phyloP scores from a whole-genome alignment of 2,888 invertebrate genomes.

The Nudaria mundana region DNA sequence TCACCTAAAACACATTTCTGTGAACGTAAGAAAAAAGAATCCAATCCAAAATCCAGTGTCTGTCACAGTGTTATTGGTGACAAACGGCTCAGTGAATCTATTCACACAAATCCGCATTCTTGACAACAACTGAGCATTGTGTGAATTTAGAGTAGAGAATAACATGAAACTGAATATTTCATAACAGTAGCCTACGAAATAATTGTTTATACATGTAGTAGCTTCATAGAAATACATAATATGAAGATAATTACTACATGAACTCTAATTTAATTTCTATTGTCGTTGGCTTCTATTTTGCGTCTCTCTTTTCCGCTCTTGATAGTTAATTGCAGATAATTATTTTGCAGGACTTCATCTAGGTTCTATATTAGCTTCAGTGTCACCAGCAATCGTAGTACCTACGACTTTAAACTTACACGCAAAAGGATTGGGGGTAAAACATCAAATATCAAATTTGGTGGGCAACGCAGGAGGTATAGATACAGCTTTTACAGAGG shows the following conservation, averaged over 20 bases:
- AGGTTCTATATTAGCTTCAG: conserved; percentile 93
- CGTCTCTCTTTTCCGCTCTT: too few species aligned
- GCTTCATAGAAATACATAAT: too few species aligned
- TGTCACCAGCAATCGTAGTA: conserved; percentile 97
- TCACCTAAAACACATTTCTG: too few species aligned
- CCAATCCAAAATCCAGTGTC: conserved; percentile 15
- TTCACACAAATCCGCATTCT: conserved; percentile 33
- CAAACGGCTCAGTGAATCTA: conserved; percentile 25
- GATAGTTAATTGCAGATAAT: too few species aligned
- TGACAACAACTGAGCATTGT: conserved; percentile 23
- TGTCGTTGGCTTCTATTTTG: too few species aligned
- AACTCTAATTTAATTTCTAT: too few species aligned
- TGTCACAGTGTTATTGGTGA: conserved; percentile 22
- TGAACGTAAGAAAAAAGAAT: too few species aligned
- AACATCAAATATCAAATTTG: conserved; percentile 95
- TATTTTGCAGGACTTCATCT: conserved; percentile 85
- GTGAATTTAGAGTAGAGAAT: conserved; percentile 24
- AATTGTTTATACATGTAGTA: too few species aligned
- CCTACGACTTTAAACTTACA: conserved; percentile 91
- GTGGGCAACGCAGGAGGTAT: conserved; percentile 96
- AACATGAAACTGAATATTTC: conserved; percentile 20
- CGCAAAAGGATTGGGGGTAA: conserved; percentile 91
- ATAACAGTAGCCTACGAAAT: too few species aligned
- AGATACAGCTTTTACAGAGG: conserved; percentile 97
- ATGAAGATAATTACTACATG: too few species aligned